These are phyloP conservation scores for Pardalotus punctatus DNA, from an alignment of 2,113 vertebrate species.

Conservation along the genomic window DNA sequence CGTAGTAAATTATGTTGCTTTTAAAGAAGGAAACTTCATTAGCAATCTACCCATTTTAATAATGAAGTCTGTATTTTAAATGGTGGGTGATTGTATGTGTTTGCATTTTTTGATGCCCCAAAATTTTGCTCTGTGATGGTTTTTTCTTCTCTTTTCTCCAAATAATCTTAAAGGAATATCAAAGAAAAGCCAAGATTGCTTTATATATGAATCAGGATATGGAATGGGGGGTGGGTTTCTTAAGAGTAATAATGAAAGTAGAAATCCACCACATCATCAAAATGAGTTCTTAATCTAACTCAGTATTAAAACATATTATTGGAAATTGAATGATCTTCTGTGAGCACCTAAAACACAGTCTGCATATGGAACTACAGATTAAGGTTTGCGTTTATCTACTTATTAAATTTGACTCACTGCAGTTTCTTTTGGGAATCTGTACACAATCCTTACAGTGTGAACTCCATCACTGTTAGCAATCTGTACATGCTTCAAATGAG, in stretches of 20 bases:
- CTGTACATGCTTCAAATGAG: background rate
- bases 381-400: background rate
- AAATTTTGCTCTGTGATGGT: background rate
- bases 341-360: background rate
- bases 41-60: background rate
- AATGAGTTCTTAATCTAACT: background rate
- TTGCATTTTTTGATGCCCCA: background rate
- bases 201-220: background rate
- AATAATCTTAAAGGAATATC: background rate
- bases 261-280: background rate
- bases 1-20: background rate
- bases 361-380: background rate
- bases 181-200: background rate
- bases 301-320: background rate
- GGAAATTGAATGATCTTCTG: background rate
- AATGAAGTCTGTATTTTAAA: background rate
- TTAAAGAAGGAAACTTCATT: background rate
- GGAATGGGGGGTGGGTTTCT: background rate
- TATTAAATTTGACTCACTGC: background rate
- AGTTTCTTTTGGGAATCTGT: background rate
- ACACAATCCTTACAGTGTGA: background rate
- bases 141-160: background rate
- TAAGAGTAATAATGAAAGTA: background rate
- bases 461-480: background rate
- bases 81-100: background rate